Evolutionary conservation across 2,888 invertebrate genomes (phyloP).

Genomic region (Ochropleura plecta): DNA sequence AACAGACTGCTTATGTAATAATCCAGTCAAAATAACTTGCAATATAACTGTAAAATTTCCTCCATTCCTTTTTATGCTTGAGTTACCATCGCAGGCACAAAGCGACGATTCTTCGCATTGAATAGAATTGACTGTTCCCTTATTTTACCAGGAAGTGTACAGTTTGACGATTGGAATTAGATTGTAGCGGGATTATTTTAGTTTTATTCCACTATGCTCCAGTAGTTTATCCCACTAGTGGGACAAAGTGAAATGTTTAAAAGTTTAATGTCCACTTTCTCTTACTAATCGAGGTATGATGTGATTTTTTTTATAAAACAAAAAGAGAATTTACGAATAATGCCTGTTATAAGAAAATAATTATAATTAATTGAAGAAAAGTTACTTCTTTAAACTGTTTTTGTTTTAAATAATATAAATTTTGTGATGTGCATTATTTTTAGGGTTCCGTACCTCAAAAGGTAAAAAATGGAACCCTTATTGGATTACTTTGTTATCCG

Average conservation of each 20-base stretch:
- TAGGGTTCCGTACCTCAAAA: too few relatives aligned
- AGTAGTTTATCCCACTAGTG: not conserved
- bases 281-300: not conserved
- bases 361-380: not conserved
- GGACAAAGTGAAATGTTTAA: not conserved
- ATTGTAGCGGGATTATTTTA: conserved; percentile 59
- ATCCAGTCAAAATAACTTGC: conserved; percentile 26
- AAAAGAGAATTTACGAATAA: not conserved
- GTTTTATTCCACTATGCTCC: conserved; percentile 5
- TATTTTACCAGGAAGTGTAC: conserved; percentile 63
- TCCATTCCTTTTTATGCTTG: conserved; percentile 29
- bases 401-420: not conserved
- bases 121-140: conserved; percentile 56
- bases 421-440: not conserved
- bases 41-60: conserved; percentile 34
- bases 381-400: not conserved
- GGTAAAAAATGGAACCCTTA: too few relatives aligned
- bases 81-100: conserved; percentile 27
- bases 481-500: too few relatives aligned
- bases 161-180: conserved; percentile 60
- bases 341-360: not conserved
- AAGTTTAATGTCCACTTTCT: not conserved
- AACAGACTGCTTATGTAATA: not conserved
- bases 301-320: not conserved
- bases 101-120: conserved; percentile 50